Conservation (phyloP, 1,140 invertebrate genomes). For the Pseudomyrmex sp. region DNA sequence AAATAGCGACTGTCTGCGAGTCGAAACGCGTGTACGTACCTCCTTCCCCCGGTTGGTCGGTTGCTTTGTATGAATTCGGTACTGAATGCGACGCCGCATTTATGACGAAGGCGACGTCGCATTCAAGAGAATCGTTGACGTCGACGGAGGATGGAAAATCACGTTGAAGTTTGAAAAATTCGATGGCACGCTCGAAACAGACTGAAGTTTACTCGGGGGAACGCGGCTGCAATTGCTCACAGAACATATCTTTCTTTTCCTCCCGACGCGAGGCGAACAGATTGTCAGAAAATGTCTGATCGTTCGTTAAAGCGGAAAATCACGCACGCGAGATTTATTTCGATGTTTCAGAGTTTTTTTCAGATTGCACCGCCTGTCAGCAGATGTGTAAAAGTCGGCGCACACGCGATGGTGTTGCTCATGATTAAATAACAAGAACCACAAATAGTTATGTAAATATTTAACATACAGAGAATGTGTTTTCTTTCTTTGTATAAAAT, state of each 20-base stretch:
- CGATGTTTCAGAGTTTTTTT: constrained; percentile 45
- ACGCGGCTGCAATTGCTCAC: constrained; percentile 57
- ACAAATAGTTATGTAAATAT: neutral
- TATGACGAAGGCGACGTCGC: constrained; percentile 14
- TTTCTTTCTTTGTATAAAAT: neutral
- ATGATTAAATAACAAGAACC: constrained; percentile 20
- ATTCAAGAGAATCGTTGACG: constrained; percentile 59
- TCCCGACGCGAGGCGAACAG: constrained; percentile 34
- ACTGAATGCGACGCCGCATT: constrained; percentile 47
- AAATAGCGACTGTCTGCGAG: constrained; percentile 28
- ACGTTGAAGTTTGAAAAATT: constrained; percentile 65
- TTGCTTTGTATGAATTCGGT: constrained; percentile 67
- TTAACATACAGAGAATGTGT: neutral
- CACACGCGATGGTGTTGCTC: neutral
- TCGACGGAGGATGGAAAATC: constrained; percentile 62
- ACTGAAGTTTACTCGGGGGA: constrained; percentile 43
- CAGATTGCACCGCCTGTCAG: constrained; percentile 16
- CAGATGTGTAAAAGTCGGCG: neutral
- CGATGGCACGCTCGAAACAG: constrained; percentile 57
- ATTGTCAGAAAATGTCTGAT: constrained; percentile 57
- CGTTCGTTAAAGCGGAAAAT: constrained; percentile 59
- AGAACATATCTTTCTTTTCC: constrained; percentile 54
- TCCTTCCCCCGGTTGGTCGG: neutral
- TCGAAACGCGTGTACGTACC: constrained; percentile 58
- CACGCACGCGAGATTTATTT: constrained; percentile 48